Base-by-base conservation (phyloP, 2,113 vertebrate species). In the Vidua macroura region DNA sequence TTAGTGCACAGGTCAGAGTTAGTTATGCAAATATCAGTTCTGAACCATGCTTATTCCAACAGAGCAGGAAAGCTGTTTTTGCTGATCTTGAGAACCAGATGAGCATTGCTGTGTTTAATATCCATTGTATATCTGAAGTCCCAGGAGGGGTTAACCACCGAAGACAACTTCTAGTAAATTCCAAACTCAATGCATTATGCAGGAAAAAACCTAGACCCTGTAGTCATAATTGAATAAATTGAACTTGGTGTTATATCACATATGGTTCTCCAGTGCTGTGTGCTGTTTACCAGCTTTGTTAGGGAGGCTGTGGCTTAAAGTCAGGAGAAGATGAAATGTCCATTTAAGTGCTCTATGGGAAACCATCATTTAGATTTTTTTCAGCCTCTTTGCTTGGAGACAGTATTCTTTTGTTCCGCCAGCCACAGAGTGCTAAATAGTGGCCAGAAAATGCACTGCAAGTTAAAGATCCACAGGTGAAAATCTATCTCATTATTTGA, bases 351-450 rank as follows among this genome's bases (percentile, higher is more conserved):
- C 89, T 63, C 51, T 94, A 51, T 92, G 79, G 76, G 90, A 96
- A 94, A 67, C 90, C 75, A 92, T 90, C 22, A 85, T 86, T 94
- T 88, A 93, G 81, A 68, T 37, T 92, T 91, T 92, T 95, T 94
- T 41, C 64, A 80, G 62, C 63, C n/a, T 83, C 80, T 85, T 76
- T 90, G 70, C 72, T 77, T 53, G 33, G 59, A 79, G 63, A 93
- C 59, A 90, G 37, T 90, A 33, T 94, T 92, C 63, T 92, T 96
- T 92, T 93, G 79, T 96, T 95, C 67, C 0, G 0, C 72, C 41
- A 89, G 24, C 63, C 72, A 66, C 24, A 28, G 70, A 70, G 79
- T 83, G 59, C 88, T 80, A 51, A 87, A 77, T 37, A 43, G 75
- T 55, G 82, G 59, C 51, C 82, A 80, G 82, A 88, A 94, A 94